Percentiles rank a stretch among this genome's conserved stretches.
These are phyloP conservation scores for Amphimedon queenslandica DNA, from an alignment of 37 sponge, comb jelly and placozoan genomes.

Conservation along the genomic window DNA sequence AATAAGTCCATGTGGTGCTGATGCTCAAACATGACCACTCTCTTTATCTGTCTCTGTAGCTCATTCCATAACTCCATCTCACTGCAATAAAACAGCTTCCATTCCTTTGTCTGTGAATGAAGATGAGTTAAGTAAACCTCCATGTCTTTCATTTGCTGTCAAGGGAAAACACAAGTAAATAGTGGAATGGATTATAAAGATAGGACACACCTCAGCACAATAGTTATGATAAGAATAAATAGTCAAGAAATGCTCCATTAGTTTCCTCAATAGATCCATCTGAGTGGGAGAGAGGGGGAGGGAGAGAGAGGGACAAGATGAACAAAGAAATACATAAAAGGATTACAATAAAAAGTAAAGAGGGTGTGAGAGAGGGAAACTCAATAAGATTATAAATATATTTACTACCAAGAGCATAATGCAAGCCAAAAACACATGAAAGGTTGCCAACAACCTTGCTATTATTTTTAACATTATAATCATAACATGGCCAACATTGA, in stretches of 20 bases:
- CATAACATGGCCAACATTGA: too few species aligned
- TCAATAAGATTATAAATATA: too few species aligned
- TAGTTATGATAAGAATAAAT: conserved; percentile 58
- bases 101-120: conserved; percentile 37
- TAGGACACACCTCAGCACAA: conserved; percentile 26
- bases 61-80: conserved; percentile 39
- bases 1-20: neutral
- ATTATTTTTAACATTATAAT: too few species aligned
- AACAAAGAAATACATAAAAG: too few species aligned
- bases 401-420: too few species aligned
- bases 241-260: conserved; percentile 65
- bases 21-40: neutral
- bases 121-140: conserved; percentile 27
- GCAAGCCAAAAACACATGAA: too few species aligned
- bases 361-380: too few species aligned
- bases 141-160: conserved; percentile 34
- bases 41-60: conserved; percentile 35
- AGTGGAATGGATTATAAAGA: neutral
- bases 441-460: too few species aligned
- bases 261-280: conserved; percentile 33
- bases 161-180: neutral
- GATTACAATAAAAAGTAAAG: too few species aligned
- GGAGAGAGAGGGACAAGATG: neutral
- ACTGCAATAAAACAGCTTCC: conserved; percentile 18
- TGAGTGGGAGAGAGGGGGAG: neutral